These are phyloP conservation scores for Gryllus longicercus DNA, from an alignment of 2,888 invertebrate genomes.

Conservation along the genomic window DNA sequence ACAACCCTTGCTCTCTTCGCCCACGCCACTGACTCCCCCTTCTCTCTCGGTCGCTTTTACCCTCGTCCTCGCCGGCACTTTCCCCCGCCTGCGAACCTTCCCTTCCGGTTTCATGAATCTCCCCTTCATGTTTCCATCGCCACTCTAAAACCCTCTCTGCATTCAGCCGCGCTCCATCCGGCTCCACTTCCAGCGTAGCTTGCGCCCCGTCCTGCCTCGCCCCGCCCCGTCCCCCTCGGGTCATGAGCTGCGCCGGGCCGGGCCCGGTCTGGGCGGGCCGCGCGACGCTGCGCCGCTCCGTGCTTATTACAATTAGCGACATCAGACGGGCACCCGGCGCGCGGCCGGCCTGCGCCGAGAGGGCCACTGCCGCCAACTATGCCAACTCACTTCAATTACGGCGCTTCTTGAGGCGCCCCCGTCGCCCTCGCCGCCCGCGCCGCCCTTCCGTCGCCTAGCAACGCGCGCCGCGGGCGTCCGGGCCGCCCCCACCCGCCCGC, in stretches of 20 bases:
- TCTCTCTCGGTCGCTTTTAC: too few relatives aligned
- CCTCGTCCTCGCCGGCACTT: too few relatives aligned
- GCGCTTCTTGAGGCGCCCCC: not conserved
- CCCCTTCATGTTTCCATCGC: too few relatives aligned
- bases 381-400: constrained; percentile 10
- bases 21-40: too few relatives aligned
- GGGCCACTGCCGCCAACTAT: not conserved
- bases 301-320: constrained; percentile 17
- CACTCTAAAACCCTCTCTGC: not conserved
- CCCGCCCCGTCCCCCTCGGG: not conserved
- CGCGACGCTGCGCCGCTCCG: not conserved
- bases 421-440: not conserved
- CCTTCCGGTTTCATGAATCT: too few relatives aligned
- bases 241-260: not conserved
- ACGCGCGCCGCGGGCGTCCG: not conserved
- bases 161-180: not conserved
- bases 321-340: not conserved
- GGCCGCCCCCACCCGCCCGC: not conserved
- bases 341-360: not conserved
- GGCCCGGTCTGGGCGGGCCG: not conserved
- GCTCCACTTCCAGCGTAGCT: not conserved
- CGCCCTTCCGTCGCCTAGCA: not conserved
- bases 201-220: not conserved
- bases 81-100: too few relatives aligned
- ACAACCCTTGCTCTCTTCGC: too few relatives aligned